Conservation (phyloP, 2,797 vertebrate genomes). For the Denticeps clupeoides region DNA sequence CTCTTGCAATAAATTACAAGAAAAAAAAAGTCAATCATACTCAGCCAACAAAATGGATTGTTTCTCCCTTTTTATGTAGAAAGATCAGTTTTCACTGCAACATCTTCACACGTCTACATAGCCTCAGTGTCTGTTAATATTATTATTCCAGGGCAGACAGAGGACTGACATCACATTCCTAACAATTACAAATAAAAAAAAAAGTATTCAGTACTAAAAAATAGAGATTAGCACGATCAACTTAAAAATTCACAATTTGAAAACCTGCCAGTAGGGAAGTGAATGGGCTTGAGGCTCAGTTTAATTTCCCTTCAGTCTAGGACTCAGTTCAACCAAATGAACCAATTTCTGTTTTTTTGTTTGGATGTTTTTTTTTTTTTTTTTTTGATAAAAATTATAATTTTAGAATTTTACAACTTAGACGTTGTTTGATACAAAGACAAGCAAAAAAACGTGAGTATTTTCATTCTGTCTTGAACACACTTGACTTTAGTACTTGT, state of each 20-base stretch:
- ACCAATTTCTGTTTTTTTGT: too few relatives aligned
- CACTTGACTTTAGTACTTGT: background rate
- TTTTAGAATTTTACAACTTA: too few relatives aligned
- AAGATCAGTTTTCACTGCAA: background rate
- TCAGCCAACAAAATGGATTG: background rate
- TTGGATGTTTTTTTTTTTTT: too few relatives aligned
- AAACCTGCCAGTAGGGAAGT: too few relatives aligned
- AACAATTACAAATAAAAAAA: conserved; percentile 36
- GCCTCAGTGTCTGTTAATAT: too few relatives aligned
- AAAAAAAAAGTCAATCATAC: conserved; percentile 1
- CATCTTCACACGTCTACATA: background rate
- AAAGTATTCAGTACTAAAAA: too few relatives aligned
- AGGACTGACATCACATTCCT: conserved; percentile 15
- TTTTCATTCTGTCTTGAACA: background rate
- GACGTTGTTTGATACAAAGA: background rate
- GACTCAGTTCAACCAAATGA: too few relatives aligned
- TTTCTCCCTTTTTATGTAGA: background rate
- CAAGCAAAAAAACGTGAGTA: background rate
- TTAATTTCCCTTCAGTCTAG: too few relatives aligned
- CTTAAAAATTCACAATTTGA: too few relatives aligned
- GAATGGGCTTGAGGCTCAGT: too few relatives aligned
- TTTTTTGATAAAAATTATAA: too few relatives aligned
- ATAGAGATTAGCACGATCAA: too few relatives aligned
- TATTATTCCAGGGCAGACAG: background rate
- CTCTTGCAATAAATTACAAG: background rate